phyloP scores from a whole-genome alignment of 2,888 invertebrate genomes.

The Epirrhoe alternata region DNA sequence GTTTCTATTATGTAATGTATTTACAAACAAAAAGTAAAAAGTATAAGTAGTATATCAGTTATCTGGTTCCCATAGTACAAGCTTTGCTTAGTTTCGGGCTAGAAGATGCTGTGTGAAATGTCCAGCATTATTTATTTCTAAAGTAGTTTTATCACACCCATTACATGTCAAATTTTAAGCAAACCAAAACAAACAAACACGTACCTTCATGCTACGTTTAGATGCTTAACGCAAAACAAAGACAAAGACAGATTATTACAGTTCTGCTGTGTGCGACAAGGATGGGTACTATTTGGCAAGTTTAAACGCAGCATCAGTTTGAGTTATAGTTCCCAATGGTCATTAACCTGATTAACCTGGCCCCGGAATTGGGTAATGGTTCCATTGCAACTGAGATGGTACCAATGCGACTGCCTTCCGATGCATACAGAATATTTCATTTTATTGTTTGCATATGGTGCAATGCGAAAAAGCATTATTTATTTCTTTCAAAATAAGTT shows the following conservation, averaged over 20 bases:
- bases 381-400: background rate
- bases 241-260: no score
- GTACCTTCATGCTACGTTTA: background rate
- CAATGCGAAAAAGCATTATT: constrained; percentile 9
- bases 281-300: no score
- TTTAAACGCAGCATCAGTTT: background rate
- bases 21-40: no score
- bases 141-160: background rate
- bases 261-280: no score
- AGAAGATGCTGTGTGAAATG: no score
- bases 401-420: background rate
- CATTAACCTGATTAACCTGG: constrained; percentile 8
- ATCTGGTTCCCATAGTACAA: no score
- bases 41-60: no score
- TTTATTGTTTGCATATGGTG: constrained; percentile 4
- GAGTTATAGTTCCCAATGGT: background rate
- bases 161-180: background rate
- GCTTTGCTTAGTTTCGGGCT: no score
- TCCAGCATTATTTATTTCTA: no score
- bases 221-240: no score
- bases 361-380: background rate
- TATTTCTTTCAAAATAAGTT: background rate
- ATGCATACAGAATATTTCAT: background rate
- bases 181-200: background rate
- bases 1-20: no score